These are phyloP conservation scores for Araneus ventricosus DNA, from an alignment of 1,140 invertebrate species.

Conservation along the genomic window DNA sequence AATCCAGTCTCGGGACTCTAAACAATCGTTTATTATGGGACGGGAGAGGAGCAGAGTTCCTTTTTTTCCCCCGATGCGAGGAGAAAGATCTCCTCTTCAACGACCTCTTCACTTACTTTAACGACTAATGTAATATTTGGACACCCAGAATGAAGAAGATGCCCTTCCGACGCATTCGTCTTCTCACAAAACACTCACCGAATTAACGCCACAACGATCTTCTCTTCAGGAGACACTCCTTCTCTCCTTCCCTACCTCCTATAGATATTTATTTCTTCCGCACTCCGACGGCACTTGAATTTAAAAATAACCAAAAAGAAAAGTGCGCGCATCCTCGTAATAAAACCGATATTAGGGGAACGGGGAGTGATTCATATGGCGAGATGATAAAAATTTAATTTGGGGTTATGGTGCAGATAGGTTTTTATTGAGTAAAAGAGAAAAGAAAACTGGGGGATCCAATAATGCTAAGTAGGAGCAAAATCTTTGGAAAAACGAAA, in stretches of 20 bases:
- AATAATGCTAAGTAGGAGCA: constrained; percentile 21
- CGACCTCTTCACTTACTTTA: constrained; percentile 68
- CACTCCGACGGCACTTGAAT: neutral
- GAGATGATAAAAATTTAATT: constrained; percentile 19
- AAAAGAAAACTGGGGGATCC: neutral
- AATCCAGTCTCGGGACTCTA: neutral
- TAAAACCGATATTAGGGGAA: constrained; percentile 30
- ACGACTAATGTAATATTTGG: constrained; percentile 74
- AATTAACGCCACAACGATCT: constrained; percentile 9
- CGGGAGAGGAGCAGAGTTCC: neutral
- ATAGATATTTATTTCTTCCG: neutral
- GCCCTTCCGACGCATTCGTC: constrained; percentile 54
- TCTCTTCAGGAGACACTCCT: neutral
- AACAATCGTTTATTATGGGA: neutral
- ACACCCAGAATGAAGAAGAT: constrained; percentile 63
- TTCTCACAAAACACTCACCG: constrained; percentile 42
- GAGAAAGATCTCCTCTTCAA: constrained; percentile 35
- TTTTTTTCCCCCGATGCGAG: neutral
- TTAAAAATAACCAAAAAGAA: neutral
- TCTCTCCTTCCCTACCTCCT: neutral
- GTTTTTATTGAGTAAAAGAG: constrained; percentile 12
- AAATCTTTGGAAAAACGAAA: neutral
- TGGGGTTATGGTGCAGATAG: constrained; percentile 14
- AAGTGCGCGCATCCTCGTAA: neutral
- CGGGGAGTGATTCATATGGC: neutral